Conservation (phyloP, 2,113 vertebrate genomes). For the Podiceps cristatus region DNA sequence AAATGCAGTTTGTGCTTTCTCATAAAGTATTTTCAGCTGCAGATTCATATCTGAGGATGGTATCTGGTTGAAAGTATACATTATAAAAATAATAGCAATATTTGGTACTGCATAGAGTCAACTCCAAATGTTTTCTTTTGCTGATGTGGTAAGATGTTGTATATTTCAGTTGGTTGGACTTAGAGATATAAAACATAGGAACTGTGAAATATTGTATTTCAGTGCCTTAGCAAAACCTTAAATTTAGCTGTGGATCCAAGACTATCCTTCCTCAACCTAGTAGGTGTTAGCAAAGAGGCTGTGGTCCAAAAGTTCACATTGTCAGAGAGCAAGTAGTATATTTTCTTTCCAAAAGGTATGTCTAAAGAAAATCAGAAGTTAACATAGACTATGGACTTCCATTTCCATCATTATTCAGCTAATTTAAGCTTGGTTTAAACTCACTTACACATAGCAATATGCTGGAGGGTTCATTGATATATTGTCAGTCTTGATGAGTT, state of each 20-base stretch:
- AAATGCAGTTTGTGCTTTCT: constrained; percentile 20
- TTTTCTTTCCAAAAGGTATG: background rate
- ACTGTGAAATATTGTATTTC: background rate
- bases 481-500: background rate
- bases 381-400: background rate
- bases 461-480: background rate
- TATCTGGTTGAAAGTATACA: background rate
- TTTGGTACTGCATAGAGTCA: background rate
- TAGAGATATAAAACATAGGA: background rate
- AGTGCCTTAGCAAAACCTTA: background rate
- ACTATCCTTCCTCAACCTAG: background rate
- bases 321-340: background rate
- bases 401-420: background rate
- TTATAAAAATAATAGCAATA: background rate
- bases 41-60: background rate
- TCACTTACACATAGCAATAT: background rate
- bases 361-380: background rate
- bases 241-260: background rate
- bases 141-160: background rate
- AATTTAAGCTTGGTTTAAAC: background rate
- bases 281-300: background rate
- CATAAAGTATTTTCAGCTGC: background rate
- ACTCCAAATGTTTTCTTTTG: background rate
- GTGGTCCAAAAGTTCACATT: background rate
- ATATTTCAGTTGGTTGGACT: background rate